Percentiles rank a stretch among this genome's conserved stretches.
Evolutionary conservation across 1,140 invertebrate species (phyloP).

Genomic region (Phthorimaea operculella): DNA sequence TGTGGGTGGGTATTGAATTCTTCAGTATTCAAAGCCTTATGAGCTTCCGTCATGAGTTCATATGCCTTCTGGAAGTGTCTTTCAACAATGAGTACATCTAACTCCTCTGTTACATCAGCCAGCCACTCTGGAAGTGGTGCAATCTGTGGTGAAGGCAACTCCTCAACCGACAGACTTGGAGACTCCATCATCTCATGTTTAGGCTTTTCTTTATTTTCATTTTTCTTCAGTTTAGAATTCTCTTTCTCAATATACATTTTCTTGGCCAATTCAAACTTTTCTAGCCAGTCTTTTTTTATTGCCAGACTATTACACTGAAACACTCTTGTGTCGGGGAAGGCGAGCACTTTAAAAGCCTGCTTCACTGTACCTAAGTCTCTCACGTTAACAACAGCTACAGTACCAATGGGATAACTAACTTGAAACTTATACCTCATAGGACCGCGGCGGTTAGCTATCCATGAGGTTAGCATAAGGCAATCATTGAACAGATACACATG

Average conservation of each 20-base stretch:
- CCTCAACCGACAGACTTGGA: conserved; percentile 61
- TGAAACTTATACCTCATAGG: conserved; percentile 91
- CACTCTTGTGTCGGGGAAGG: conserved; percentile 92
- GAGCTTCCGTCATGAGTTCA: conserved; percentile 76
- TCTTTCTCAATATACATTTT: conserved; percentile 81
- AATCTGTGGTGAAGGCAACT: conserved; percentile 68
- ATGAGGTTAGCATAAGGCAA: conserved; percentile 71
- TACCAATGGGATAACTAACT: conserved; percentile 90
- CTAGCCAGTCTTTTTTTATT: conserved; percentile 95
- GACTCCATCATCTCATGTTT: conserved; percentile 60
- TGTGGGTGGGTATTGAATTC: conserved; percentile 57
- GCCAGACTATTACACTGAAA: conserved; percentile 90
- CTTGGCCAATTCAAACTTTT: conserved; percentile 92
- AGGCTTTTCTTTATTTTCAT: conserved; percentile 49
- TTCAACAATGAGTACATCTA: conserved; percentile 97
- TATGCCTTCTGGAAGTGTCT: conserved; percentile 97
- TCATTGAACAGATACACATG: conserved; percentile 96
- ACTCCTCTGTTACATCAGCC: conserved; percentile 90
- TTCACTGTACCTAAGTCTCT: conserved; percentile 90
- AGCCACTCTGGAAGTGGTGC: conserved; percentile 87
- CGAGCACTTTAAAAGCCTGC: conserved; percentile 93
- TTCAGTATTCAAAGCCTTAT: conserved; percentile 56
- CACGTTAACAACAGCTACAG: conserved; percentile 95
- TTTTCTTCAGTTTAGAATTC: conserved; percentile 71
- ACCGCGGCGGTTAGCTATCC: conserved; percentile 79